Evolutionary conservation across 2,888 invertebrate genomes (phyloP).

Genomic region (Gonocerus acuteangulatus): DNA sequence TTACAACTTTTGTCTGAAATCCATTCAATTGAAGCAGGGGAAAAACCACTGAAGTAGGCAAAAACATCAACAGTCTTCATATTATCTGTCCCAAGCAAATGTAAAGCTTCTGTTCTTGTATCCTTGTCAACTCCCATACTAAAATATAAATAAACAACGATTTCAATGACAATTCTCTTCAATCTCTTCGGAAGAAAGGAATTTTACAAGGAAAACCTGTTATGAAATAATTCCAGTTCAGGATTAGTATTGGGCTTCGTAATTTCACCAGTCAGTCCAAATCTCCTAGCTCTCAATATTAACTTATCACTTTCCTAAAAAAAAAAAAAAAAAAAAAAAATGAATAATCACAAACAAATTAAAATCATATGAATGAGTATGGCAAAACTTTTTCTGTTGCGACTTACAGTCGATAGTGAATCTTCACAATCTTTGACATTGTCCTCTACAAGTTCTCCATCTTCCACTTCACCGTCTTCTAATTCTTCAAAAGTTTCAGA

Average conservation of each 20-base stretch:
- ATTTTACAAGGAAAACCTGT: neutral
- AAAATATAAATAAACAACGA: constrained; percentile 17
- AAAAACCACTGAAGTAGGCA: constrained; percentile 67
- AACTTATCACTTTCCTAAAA: constrained; percentile 12
- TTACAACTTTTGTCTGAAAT: constrained; percentile 70
- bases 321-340: neutral
- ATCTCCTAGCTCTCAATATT: constrained; percentile 14
- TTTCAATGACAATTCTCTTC: no score
- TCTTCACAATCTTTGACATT: neutral
- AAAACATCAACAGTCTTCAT: constrained; percentile 72
- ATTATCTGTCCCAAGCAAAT: constrained; percentile 65
- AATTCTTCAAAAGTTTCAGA: constrained; percentile 36
- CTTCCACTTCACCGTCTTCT: constrained; percentile 46
- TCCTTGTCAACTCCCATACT: constrained; percentile 57
- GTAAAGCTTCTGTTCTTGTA: constrained; percentile 63
- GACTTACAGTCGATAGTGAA: neutral
- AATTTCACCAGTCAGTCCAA: constrained; percentile 4
- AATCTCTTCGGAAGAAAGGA: no score
- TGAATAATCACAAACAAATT: neutral
- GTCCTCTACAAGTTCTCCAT: constrained; percentile 39
- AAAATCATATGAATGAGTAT: neutral
- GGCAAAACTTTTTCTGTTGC: neutral
- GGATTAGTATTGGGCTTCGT: constrained; percentile 1
- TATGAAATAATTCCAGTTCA: constrained; percentile 2
- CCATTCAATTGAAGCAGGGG: constrained; percentile 73